phyloP scores from a whole-genome alignment of 2,113 vertebrate genomes.

The Trematomus loennbergii region DNA sequence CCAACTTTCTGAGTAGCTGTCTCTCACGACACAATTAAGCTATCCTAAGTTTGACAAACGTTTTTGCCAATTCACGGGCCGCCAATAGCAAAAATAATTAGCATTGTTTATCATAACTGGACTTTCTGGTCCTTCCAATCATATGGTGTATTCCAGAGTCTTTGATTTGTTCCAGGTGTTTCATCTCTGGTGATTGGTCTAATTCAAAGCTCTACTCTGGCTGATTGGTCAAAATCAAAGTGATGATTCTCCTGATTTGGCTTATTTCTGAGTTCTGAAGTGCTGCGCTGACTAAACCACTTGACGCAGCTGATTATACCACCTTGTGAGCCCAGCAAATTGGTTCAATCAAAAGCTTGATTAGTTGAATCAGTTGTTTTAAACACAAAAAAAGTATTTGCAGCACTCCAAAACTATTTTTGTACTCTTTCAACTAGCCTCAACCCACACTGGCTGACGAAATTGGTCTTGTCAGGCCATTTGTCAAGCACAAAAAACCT shows the following conservation, averaged over 20 bases:
- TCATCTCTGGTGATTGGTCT: constrained; percentile 58
- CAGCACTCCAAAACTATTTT: constrained; percentile 22
- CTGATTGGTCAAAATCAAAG: constrained; percentile 76
- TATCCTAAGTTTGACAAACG: constrained; percentile 20
- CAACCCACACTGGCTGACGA: neutral
- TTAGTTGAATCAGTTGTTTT: constrained; percentile 74
- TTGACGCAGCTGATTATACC: constrained; percentile 66
- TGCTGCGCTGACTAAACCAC: constrained; percentile 52
- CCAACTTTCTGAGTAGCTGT: constrained; percentile 23
- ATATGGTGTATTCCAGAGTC: constrained; percentile 32
- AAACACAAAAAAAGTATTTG: constrained; percentile 56
- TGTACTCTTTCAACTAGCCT: constrained; percentile 3
- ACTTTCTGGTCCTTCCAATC: constrained; percentile 47
- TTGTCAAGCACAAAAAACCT: constrained; percentile 14
- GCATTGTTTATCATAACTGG: constrained; percentile 37
- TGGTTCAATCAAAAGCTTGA: constrained; percentile 76
- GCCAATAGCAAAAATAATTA: constrained; percentile 40
- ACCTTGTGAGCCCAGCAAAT: constrained; percentile 61
- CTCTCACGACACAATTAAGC: neutral
- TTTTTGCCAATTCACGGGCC: constrained; percentile 9
- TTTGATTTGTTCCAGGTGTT: constrained; percentile 74
- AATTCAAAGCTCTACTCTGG: constrained; percentile 43
- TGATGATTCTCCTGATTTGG: constrained; percentile 69
- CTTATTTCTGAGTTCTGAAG: constrained; percentile 61
- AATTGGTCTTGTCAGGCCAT: constrained; percentile 29